phyloP scores from a whole-genome alignment of 35 echinoderm and acorn worm species.

The Ptychodera flava region DNA sequence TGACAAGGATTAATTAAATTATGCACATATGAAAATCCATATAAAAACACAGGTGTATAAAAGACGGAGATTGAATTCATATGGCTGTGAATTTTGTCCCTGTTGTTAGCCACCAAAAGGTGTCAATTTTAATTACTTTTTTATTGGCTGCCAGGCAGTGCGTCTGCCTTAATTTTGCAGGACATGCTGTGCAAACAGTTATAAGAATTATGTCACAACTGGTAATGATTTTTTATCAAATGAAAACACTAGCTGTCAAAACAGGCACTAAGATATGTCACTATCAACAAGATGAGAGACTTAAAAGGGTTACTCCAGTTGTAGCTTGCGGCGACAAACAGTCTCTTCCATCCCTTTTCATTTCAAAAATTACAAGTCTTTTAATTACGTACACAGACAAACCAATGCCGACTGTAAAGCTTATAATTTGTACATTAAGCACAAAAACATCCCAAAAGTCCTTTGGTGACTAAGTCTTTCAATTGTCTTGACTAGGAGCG shows the following conservation, averaged over 20 bases:
- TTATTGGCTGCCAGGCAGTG: not conserved
- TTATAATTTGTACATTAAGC: not conserved
- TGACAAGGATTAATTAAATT: not conserved
- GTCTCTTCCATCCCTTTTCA: not conserved
- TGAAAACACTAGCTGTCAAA: not conserved
- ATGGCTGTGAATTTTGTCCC: not conserved
- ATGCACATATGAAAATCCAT: not conserved
- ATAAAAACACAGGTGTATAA: not conserved
- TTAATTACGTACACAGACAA: slow-evolving; percentile 1
- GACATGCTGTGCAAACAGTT: not conserved
- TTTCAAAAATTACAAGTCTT: not conserved
- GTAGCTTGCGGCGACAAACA: not conserved
- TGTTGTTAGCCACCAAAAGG: not conserved
- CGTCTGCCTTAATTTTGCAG: not conserved
- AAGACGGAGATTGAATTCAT: not conserved
- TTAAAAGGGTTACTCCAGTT: not conserved
- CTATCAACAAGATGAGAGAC: not conserved
- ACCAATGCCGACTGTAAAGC: not conserved
- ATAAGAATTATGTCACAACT: not conserved
- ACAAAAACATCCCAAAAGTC: not conserved
- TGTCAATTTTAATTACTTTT: not conserved
- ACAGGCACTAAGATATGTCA: not conserved
- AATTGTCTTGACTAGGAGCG: not conserved
- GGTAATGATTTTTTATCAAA: not conserved
- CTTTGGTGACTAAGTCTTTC: not conserved